Percentiles rank a stretch among this genome's conserved stretches.
phyloP scores from a whole-genome alignment of 1,140 invertebrate genomes.

The Apolygus lucorum region DNA sequence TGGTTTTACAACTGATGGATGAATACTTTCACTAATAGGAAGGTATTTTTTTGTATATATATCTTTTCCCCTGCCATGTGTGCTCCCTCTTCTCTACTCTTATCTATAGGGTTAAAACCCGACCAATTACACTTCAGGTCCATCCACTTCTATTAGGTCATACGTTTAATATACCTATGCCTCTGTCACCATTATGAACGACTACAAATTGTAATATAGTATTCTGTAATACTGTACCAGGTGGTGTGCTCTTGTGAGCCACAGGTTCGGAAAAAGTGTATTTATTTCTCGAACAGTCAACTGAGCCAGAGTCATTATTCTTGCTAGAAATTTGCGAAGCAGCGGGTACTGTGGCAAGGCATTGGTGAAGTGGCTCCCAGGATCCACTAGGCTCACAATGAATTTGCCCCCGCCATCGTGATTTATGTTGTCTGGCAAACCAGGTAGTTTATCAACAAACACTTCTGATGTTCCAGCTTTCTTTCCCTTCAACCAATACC shows the following conservation, averaged over 20 bases:
- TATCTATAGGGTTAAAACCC: too few species aligned
- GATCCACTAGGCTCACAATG: neutral
- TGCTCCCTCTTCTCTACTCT: too few species aligned
- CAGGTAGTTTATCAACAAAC: slow-evolving; percentile 69
- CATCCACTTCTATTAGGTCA: too few species aligned
- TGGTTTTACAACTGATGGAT: too few species aligned
- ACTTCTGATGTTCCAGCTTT: slow-evolving; percentile 63
- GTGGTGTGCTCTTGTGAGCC: slow-evolving; percentile 45
- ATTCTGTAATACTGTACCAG: too few species aligned
- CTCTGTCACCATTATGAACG: too few species aligned
- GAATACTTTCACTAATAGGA: too few species aligned
- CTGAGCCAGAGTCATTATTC: slow-evolving; percentile 47
- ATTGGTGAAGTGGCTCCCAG: slow-evolving; percentile 35
- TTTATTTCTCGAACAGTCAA: slow-evolving; percentile 49
- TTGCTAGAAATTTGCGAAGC: slow-evolving; percentile 50
- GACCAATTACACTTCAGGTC: too few species aligned
- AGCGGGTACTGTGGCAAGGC: slow-evolving; percentile 47
- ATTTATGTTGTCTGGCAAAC: slow-evolving; percentile 66
- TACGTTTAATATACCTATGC: too few species aligned
- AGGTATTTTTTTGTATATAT: too few species aligned
- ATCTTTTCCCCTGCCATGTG: too few species aligned
- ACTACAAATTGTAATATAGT: too few species aligned
- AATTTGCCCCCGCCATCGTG: slow-evolving; percentile 36
- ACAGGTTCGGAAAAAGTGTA: slow-evolving; percentile 48
- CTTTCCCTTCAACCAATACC: slow-evolving; percentile 63